Conservation (phyloP, 2,113 vertebrate species). For the Menura novaehollandiae region DNA sequence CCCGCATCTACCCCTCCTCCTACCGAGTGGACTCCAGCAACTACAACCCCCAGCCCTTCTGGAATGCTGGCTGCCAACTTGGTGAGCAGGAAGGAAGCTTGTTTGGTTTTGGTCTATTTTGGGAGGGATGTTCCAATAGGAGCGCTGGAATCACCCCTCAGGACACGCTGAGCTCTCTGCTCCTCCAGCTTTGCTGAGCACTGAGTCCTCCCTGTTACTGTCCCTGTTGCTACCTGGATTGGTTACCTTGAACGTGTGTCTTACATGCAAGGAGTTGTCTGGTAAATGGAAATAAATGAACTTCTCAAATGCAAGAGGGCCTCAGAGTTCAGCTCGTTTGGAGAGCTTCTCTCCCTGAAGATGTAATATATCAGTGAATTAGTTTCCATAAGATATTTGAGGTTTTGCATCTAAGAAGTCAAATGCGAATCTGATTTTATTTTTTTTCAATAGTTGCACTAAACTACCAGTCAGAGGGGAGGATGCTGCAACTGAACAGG, state of each 20-base stretch:
- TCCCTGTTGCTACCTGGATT: neutral
- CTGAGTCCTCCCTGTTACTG: neutral
- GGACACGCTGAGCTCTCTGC: neutral
- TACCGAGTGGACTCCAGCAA: slow-evolving; percentile 97
- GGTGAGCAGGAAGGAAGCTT: slow-evolving; percentile 69
- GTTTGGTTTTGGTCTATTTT: rapidly evolving
- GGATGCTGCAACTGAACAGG: slow-evolving; percentile 93
- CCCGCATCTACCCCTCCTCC: slow-evolving; percentile 94
- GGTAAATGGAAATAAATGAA: neutral
- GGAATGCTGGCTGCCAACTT: slow-evolving; percentile 93
- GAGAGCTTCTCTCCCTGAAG: neutral
- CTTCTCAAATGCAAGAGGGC: neutral
- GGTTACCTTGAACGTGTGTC: neutral
- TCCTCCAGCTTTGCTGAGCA: neutral
- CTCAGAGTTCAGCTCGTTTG: neutral
- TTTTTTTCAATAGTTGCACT: slow-evolving; percentile 80
- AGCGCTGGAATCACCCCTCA: neutral
- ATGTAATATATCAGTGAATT: neutral
- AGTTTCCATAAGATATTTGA: neutral
- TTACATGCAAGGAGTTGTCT: neutral
- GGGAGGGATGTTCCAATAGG: neutral
- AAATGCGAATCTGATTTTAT: neutral
- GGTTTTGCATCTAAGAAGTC: neutral
- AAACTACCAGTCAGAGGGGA: slow-evolving; percentile 96
- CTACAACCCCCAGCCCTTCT: slow-evolving; percentile 97